Evolutionary conservation across 2,888 invertebrate species (phyloP), one percentile per base, ranked within the genome.

Genomic region (Cinara cedri): DNA sequence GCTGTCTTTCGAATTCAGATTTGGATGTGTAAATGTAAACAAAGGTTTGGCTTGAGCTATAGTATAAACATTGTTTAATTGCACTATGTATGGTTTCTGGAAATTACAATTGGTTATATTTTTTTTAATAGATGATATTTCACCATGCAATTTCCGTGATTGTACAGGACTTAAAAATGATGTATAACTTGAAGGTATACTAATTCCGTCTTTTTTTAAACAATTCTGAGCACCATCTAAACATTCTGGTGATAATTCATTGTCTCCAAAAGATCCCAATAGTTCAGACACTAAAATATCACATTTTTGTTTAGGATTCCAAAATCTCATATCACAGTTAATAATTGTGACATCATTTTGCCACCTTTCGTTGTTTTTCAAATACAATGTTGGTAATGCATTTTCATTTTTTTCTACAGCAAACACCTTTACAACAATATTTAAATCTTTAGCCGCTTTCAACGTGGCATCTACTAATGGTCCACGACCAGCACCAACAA

Each of bases 341-440:
- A 95, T 89, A 2, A 97, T 91, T 2, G 90, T 90, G 0, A 96
- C 94, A 83, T 90, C 88, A 74, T 91, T 89, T n/a, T 72, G 88
- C 95, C 95, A 96, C 80, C 93, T 88, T 83, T 93, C 93, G 68
- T 90, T 88, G 68, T 92, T 91, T 42, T 70, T 78, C 1, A 34
- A 44, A 0, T 34, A 51, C 42, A 78, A 11, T 8, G 78, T 42
- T n/a, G 78, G 78, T n/a, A 78, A 16, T 1, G 99, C 98, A 87
- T 95, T 96, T 0, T 96, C 95, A 88, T 99, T 99, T 86, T 99
- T 99, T 86, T 99, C 99, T 10, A 99, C 94, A 9, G 97, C 98
- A 86, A 95, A 95, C 14, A 98, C 89, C 86, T 92, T 92, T 4
- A 97, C 89, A 86, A 90, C 89, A 42, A 90, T 88, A 46, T 90